Evolutionary conservation across 1,140 invertebrate species (phyloP).

Genomic region (Drosophila lacteicornis): DNA sequence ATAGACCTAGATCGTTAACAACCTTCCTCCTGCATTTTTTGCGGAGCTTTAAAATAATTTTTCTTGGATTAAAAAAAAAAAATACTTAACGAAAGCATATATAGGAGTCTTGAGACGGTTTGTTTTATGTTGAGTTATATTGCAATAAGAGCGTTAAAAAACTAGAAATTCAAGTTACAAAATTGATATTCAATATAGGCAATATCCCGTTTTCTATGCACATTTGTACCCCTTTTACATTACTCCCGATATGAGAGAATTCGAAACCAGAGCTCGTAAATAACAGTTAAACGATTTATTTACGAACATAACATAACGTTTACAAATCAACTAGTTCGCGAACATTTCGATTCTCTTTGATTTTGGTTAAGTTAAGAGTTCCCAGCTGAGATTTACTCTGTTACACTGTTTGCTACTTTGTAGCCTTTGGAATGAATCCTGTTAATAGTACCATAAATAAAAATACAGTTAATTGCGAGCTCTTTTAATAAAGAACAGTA

Average conservation of each 20-base stretch:
- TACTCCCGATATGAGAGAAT: background rate
- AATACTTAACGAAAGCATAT: background rate
- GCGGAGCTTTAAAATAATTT: background rate
- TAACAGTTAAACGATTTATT: background rate
- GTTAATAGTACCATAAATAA: too few relatives aligned
- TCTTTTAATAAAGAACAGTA: background rate
- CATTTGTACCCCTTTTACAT: background rate
- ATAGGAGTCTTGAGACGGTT: background rate
- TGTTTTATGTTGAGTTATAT: background rate
- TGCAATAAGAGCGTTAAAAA: background rate
- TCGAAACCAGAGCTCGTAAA: background rate
- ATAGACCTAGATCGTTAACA: conserved; percentile 1
- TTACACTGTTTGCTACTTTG: background rate
- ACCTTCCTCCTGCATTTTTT: background rate
- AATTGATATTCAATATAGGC: background rate
- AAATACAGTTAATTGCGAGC: background rate
- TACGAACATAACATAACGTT: background rate
- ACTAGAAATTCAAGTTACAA: background rate
- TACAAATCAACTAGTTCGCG: background rate
- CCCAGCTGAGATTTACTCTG: background rate
- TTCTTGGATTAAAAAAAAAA: background rate
- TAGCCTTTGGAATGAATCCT: background rate
- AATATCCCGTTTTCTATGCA: background rate
- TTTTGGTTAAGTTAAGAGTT: background rate
- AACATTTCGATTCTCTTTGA: background rate